A percentile compares a stretch with the other conserved stretches of the same genome.
These are phyloP conservation scores for Cremastobaeus sp. DNA, from an alignment of 2,888 invertebrate genomes.

Conservation along the genomic window DNA sequence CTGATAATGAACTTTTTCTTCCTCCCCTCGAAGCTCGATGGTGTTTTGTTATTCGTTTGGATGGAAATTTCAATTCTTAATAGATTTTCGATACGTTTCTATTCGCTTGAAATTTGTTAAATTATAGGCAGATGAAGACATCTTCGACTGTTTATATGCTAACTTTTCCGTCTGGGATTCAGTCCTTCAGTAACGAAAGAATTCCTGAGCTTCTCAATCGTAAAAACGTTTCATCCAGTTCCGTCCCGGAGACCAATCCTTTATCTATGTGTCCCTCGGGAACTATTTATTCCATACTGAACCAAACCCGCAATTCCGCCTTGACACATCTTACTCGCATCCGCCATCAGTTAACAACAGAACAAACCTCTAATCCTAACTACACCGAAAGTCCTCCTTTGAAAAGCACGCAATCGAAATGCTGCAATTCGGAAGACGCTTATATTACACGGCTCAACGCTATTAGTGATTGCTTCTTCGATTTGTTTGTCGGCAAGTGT, in stretches of 20 bases:
- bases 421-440: constrained; percentile 35
- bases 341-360: constrained; percentile 54
- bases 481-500: neutral
- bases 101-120: no score
- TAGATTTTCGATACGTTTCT: no score
- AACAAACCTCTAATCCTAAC: constrained; percentile 55
- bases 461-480: constrained; percentile 1
- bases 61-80: no score
- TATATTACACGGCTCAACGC: constrained; percentile 11
- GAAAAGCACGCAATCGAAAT: constrained; percentile 22
- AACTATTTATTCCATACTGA: constrained; percentile 49
- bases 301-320: constrained; percentile 43
- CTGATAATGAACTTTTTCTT: no score
- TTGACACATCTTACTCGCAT: constrained; percentile 51
- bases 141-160: constrained; percentile 9
- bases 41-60: no score
- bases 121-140: neutral
- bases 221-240: constrained; percentile 49
- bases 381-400: constrained; percentile 46
- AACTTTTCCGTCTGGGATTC: no score
- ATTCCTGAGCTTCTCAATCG: constrained; percentile 7
- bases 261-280: constrained; percentile 45
- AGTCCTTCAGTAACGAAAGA: no score
- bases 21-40: no score
- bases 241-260: constrained; percentile 41